Base-by-base conservation (phyloP, 92 coral and sea anemone species). In the Bergia sp. region DNA sequence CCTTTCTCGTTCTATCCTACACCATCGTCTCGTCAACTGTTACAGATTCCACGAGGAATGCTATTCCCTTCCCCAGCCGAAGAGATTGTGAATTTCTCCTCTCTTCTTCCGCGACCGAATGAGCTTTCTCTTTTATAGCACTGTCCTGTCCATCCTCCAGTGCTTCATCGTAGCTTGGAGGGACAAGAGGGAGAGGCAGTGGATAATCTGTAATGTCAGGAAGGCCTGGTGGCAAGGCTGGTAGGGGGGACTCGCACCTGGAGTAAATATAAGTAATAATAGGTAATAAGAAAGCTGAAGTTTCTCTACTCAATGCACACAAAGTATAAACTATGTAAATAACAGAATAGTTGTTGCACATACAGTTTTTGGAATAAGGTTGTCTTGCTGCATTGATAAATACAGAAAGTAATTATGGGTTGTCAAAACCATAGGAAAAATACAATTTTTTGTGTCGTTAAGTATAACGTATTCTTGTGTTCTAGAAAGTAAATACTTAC, bases 191-290 rank as follows among this genome's bases (percentile, higher is more conserved):
- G 4, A 79, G 37, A 42, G 65, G 65, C 21, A 79, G 82, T 44
- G 36, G 18, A 12, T 3, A 44, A 38, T 47, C 82, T 13, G 82
- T 8, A 11, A 49, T 44, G 67, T 79, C 82, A 39, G 82, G 65
- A 78, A 78, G 65, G 39, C 82, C 29, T 8, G 82, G 82, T 78
- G 82, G 82, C 38, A 78, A 50, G 18, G 82, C 18, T 8, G 82
- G 82, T 12, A 78, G 57, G 82, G 82, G 82, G 36, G 82, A 78
- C 61, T 78, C 82, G 42, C 82, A 78, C n/a, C 82, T 78, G 21
- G 7, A 37, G 5, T 15, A 61, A 16, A 61, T 61, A 61, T 61
- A 29, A 29, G 29, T 29, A 29, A 29, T 29, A 61, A 7, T 61
- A 7, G 7, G 82, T 44, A 3, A 49, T 11, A 13, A 5, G 41